Conservation (phyloP, 2,113 vertebrate species). For the Dromas ardeola region DNA sequence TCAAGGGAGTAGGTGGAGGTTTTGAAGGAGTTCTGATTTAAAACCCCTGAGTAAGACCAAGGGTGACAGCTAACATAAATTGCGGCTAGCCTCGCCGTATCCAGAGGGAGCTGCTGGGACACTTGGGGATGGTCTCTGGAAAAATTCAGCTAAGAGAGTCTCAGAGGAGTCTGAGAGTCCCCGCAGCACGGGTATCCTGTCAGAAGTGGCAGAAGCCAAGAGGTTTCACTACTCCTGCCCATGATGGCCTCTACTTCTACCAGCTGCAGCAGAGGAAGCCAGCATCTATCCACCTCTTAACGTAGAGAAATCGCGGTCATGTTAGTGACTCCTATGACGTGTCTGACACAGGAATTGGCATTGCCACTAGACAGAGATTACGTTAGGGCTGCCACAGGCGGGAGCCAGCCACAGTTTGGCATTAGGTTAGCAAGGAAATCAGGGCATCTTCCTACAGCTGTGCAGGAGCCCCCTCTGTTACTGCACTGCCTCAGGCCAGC, state of each 20-base stretch:
- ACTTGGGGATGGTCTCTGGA: rapidly evolving
- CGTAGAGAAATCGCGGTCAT: rapidly evolving
- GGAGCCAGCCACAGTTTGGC: not conserved
- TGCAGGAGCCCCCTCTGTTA: not conserved
- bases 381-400: not conserved
- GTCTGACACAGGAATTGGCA: not conserved
- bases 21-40: not conserved
- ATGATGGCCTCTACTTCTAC: not conserved
- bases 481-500: not conserved
- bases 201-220: not conserved
- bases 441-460: not conserved
- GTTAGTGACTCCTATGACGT: not conserved
- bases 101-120: not conserved
- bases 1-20: not conserved
- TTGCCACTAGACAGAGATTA: not conserved
- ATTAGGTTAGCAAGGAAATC: not conserved
- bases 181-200: rapidly evolving
- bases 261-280: not conserved
- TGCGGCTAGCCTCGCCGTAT: rapidly evolving
- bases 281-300: not conserved
- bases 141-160: not conserved
- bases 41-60: rapidly evolving
- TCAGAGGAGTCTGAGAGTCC: not conserved
- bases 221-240: not conserved
- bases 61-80: not conserved